A percentile compares a stretch with the other conserved stretches of the same genome.
These are phyloP conservation scores for Psilanteris sp. DNA, from an alignment of 1,140 invertebrate species.

Conservation along the genomic window DNA sequence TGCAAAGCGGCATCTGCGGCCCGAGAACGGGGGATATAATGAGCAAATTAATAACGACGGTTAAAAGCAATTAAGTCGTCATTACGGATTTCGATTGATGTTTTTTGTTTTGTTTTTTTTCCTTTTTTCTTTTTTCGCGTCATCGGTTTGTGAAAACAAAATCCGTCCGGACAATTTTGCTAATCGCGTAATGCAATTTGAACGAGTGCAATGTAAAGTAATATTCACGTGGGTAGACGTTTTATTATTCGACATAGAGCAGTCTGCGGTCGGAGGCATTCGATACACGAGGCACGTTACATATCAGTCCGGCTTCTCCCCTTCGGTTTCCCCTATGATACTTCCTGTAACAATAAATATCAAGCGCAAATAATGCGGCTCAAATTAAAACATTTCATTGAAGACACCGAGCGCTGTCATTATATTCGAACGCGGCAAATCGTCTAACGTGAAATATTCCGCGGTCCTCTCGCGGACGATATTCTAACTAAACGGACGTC, in stretches of 20 bases:
- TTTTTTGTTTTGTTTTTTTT: too few relatives aligned
- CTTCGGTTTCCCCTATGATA: slow-evolving; percentile 53
- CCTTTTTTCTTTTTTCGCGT: too few relatives aligned
- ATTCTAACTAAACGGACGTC: too few relatives aligned
- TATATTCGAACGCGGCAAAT: too few relatives aligned
- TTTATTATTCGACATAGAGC: slow-evolving; percentile 60
- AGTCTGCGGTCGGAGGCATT: slow-evolving; percentile 66
- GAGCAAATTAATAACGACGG: slow-evolving; percentile 18
- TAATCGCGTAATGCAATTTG: slow-evolving; percentile 32
- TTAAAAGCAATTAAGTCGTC: slow-evolving; percentile 19
- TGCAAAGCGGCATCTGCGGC: slow-evolving; percentile 5
- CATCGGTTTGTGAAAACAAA: slow-evolving; percentile 13
- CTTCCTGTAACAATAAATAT: slow-evolving; percentile 66
- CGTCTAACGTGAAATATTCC: too few relatives aligned
- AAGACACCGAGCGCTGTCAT: too few relatives aligned
- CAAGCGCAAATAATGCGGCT: slow-evolving; percentile 43
- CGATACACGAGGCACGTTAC: slow-evolving; percentile 63
- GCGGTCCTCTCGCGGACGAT: too few relatives aligned
- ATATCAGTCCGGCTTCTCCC: slow-evolving; percentile 65
- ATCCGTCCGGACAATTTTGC: slow-evolving; percentile 22
- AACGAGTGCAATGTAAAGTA: slow-evolving; percentile 42
- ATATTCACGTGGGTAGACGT: slow-evolving; percentile 60
- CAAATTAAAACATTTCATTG: slow-evolving; percentile 30
- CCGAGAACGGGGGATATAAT: slow-evolving; percentile 8
- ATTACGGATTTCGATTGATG: slow-evolving; percentile 2